These are phyloP conservation scores for Calephelis nemesis DNA, from an alignment of 1,140 invertebrate genomes.

Conservation along the genomic window DNA sequence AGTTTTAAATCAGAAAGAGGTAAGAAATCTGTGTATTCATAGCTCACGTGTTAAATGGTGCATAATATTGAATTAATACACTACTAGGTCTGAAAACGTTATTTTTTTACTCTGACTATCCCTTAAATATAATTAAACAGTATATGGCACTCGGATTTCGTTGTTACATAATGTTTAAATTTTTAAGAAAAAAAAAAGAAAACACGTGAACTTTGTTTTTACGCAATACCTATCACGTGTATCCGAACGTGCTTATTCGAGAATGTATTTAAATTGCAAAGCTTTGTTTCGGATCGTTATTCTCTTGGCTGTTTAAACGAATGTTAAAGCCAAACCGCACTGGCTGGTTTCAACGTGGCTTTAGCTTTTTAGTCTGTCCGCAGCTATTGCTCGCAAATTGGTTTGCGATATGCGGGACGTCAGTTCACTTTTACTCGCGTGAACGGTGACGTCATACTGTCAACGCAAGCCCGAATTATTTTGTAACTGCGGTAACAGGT, in stretches of 20 bases:
- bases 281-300: constrained; percentile 14
- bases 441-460: constrained; percentile 6
- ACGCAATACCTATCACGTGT: constrained; percentile 15
- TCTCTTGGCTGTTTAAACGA: background rate
- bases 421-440: constrained; percentile 14
- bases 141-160: background rate
- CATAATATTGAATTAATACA: constrained; percentile 4
- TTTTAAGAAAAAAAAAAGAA: constrained; percentile 1
- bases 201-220: constrained; percentile 11
- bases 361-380: background rate
- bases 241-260: constrained; percentile 14
- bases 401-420: background rate
- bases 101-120: background rate
- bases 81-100: background rate
- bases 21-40: constrained; percentile 9
- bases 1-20: background rate
- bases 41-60: constrained; percentile 6
- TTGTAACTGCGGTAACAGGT: constrained; percentile 12
- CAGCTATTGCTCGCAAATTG: background rate
- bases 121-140: background rate
- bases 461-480: constrained; percentile 16
- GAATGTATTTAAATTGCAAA: constrained; percentile 14
- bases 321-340: background rate
- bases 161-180: background rate
- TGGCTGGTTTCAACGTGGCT: background rate